Conservation (phyloP, 2,113 vertebrate genomes). For the Heterotilapia buettikoferi region DNA sequence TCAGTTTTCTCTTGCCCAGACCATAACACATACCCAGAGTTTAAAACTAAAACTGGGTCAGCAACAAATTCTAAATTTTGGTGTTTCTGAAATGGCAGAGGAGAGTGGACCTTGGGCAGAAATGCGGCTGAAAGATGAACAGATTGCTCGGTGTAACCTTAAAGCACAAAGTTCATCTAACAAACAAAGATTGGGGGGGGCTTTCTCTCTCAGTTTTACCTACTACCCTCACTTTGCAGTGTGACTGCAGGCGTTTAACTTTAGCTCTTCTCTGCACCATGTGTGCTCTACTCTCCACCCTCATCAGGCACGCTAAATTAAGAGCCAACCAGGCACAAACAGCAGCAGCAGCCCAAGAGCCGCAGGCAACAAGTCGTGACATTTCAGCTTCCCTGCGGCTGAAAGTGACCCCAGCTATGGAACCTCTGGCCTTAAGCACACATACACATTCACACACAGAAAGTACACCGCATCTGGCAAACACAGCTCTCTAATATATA, state of each 20-base stretch:
- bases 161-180: not conserved
- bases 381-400: conserved; percentile 56
- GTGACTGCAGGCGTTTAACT: not conserved
- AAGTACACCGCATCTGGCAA: not conserved
- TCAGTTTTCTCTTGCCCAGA: not conserved
- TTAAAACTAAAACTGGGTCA: not conserved
- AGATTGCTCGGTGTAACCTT: not conserved
- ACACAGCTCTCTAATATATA: not conserved
- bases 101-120: not conserved
- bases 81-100: not conserved
- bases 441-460: not conserved
- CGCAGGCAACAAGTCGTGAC: conserved; percentile 34
- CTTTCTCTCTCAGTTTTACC: not conserved
- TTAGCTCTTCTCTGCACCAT: not conserved
- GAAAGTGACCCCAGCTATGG: conserved; percentile 16
- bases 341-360: conserved; percentile 3
- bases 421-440: not conserved
- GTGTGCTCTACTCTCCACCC: not conserved
- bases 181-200: not conserved
- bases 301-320: conserved; percentile 31
- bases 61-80: not conserved
- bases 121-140: not conserved
- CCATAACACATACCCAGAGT: not conserved
- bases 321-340: conserved; percentile 6
- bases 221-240: not conserved